phyloP scores from a whole-genome alignment of 2,797 vertebrate species.

The Trachurus trachurus region DNA sequence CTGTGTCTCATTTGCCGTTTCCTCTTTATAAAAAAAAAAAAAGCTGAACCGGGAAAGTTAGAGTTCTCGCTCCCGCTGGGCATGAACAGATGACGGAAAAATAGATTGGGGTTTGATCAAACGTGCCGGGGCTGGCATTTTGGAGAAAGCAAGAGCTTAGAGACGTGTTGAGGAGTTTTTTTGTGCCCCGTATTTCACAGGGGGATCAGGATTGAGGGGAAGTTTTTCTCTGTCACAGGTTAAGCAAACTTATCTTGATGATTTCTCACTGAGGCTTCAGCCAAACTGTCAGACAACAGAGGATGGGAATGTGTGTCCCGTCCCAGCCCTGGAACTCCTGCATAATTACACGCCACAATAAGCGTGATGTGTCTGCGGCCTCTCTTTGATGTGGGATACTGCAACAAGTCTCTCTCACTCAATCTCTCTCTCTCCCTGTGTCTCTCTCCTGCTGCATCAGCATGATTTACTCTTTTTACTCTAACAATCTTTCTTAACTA shows the following conservation, averaged over 20 bases:
- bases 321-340: slow-evolving; percentile 17
- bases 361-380: slow-evolving; percentile 34
- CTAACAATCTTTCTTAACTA: slow-evolving; percentile 50
- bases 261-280: slow-evolving; percentile 20
- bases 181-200: slow-evolving; percentile 14
- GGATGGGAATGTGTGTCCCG: slow-evolving; percentile 49
- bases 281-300: slow-evolving; percentile 55
- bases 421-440: slow-evolving; percentile 14
- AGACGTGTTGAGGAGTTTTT: slow-evolving; percentile 16
- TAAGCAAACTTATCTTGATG: slow-evolving; percentile 8
- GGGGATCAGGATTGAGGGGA: neutral
- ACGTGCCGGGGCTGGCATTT: slow-evolving; percentile 21
- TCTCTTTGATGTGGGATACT: slow-evolving; percentile 63
- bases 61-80: slow-evolving; percentile 53
- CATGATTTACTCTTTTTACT: slow-evolving; percentile 69
- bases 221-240: slow-evolving; percentile 24
- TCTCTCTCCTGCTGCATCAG: slow-evolving; percentile 62
- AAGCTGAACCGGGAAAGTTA: slow-evolving; percentile 50
- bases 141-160: slow-evolving; percentile 8
- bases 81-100: slow-evolving; percentile 1
- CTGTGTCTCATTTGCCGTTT: slow-evolving; percentile 59
- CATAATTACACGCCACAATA: slow-evolving; percentile 53
- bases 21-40: slow-evolving; percentile 50
- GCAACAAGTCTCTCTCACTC: slow-evolving; percentile 41
- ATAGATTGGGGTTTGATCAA: slow-evolving; percentile 54